A percentile compares a stretch with the other conserved stretches of the same genome.
These are phyloP conservation scores for Hanleya hanleyi DNA, from an alignment of 2,888 invertebrate genomes.

Conservation along the genomic window DNA sequence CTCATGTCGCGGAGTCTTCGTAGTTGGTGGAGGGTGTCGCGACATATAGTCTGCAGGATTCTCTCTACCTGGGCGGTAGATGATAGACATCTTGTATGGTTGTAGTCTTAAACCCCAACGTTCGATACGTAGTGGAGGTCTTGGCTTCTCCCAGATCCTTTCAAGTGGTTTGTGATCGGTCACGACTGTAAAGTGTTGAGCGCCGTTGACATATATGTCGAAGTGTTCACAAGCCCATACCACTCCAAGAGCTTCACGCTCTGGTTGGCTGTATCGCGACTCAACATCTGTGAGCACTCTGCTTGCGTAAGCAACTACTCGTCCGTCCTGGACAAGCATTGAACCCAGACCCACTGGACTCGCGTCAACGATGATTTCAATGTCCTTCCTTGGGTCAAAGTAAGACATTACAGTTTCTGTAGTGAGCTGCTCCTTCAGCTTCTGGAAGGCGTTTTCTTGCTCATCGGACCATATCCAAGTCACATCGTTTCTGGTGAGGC, in stretches of 20 bases:
- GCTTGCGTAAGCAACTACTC: slow-evolving; percentile 38
- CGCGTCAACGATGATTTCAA: slow-evolving; percentile 40
- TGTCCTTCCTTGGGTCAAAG: slow-evolving; percentile 32
- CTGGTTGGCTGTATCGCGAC: slow-evolving; percentile 43
- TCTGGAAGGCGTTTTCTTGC: slow-evolving; percentile 37
- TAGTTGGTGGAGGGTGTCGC: slow-evolving; percentile 35
- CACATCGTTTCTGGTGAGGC: slow-evolving; percentile 36
- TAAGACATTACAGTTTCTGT: slow-evolving; percentile 40
- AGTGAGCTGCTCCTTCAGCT: slow-evolving; percentile 26
- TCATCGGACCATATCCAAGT: slow-evolving; percentile 37
- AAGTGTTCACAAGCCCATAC: slow-evolving; percentile 50
- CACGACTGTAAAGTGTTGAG: slow-evolving; percentile 38
- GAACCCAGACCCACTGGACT: slow-evolving; percentile 44
- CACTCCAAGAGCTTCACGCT: slow-evolving; percentile 43
- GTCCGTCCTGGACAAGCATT: slow-evolving; percentile 32
- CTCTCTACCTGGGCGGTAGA: slow-evolving; percentile 32
- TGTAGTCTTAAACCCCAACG: slow-evolving; percentile 40
- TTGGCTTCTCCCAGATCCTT: slow-evolving; percentile 24
- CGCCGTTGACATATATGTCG: slow-evolving; percentile 43
- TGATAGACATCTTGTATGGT: slow-evolving; percentile 34
- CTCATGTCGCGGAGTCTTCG: slow-evolving; percentile 6
- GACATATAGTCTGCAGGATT: slow-evolving; percentile 48
- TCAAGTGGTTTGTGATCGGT: slow-evolving; percentile 49
- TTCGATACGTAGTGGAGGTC: slow-evolving; percentile 43
- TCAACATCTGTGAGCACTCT: slow-evolving; percentile 32